Evolutionary conservation across 2,888 invertebrate genomes (phyloP), one percentile per base, ranked within the genome.

Genomic region (Bibio marci): DNA sequence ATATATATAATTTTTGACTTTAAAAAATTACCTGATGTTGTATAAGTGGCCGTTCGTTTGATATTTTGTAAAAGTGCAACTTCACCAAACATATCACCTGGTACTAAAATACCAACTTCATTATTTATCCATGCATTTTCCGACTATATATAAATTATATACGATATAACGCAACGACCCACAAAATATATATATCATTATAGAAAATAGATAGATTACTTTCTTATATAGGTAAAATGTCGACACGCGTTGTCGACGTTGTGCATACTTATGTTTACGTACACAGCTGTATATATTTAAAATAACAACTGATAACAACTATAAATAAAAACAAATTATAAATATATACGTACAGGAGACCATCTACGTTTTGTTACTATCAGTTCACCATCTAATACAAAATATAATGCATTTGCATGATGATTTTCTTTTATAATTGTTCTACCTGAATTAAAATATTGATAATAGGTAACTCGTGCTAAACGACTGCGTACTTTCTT

Each of bases 51-150:
- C 7, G 70, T 69, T 50, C 77, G 64, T 5, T 65, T 65, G 33
- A 73, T 66, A 18, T 65, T 65, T 46, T 76, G 73, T 38, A 78
- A 52, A 30, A 78, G 53, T 1, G 75, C 72, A 12, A 75, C 67
- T 56, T 78, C 76, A 1, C 78, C 79, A 47, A 78, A 76, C 64
- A 71, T 69, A 39, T 70, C 71, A 1, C 76, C 77, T 1, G 66
- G 45, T 18, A 63, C 64, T 57, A 75, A 63, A 1, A 51, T 52
- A 5, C 69, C 70, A 8, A 71, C 56, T 13, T 69, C 66, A 14
- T 63, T 56, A 0, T 64, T 64, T 2, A 65, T 51, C 34, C 58
- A 48, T 48, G 64, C 54, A 13, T 69, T 61, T 2, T 67, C 49
- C 18, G 70, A 6, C 27, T 37, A 13, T 19, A 10, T 22, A n/a